Evolutionary conservation across 2,888 invertebrate species (phyloP).

Genomic region (Dynastes hyllus): DNA sequence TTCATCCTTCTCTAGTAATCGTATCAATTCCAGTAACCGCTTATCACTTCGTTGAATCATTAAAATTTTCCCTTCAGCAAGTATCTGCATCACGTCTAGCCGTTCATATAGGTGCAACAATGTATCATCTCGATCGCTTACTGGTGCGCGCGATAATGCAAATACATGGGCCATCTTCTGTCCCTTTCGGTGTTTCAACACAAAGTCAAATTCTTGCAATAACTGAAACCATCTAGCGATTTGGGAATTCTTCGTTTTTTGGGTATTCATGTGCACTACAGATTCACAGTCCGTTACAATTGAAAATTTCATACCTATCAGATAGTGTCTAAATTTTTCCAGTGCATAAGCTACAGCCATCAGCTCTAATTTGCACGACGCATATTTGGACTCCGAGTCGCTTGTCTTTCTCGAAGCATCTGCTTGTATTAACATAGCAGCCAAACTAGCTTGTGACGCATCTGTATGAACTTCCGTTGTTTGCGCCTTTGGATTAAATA

Average conservation of each 20-base stretch:
- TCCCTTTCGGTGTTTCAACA: slow-evolving; percentile 57
- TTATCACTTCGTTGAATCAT: neutral
- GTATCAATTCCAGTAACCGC: slow-evolving; percentile 35
- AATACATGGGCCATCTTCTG: slow-evolving; percentile 54
- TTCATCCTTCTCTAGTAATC: slow-evolving; percentile 46
- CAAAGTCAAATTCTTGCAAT: slow-evolving; percentile 56
- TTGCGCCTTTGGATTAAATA: slow-evolving; percentile 53
- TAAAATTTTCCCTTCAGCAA: slow-evolving; percentile 51
- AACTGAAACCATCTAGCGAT: slow-evolving; percentile 57
- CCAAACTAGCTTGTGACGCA: slow-evolving; percentile 54
- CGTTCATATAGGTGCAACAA: slow-evolving; percentile 22
- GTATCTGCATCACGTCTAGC: slow-evolving; percentile 41
- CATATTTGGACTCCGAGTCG: slow-evolving; percentile 57
- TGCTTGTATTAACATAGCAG: slow-evolving; percentile 60
- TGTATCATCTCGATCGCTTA: neutral
- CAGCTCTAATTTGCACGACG: slow-evolving; percentile 58
- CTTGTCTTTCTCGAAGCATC: slow-evolving; percentile 58
- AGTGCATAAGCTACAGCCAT: slow-evolving; percentile 60
- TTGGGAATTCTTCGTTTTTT: slow-evolving; percentile 35
- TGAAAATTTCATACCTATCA: slow-evolving; percentile 59
- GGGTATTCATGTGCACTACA: slow-evolving; percentile 41
- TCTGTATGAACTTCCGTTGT: neutral
- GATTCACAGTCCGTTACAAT: slow-evolving; percentile 62
- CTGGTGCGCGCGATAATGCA: slow-evolving; percentile 38
- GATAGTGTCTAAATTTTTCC: slow-evolving; percentile 57